Evolutionary conservation across 2,113 vertebrate species (phyloP), one percentile per base, ranked within the genome.

Genomic region (Eonycteris spelaea): DNA sequence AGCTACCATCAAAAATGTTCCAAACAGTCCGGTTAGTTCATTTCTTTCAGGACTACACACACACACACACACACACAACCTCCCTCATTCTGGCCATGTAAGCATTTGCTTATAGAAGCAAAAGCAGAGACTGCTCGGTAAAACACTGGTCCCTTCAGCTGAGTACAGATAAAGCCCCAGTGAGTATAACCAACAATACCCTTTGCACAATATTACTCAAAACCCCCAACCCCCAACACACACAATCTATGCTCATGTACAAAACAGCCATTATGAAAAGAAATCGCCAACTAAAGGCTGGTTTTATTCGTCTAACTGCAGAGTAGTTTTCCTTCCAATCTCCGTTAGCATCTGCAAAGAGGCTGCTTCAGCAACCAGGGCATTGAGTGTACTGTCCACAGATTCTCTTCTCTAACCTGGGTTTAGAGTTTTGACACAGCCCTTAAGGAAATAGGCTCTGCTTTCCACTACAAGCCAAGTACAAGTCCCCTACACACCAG

Each of bases 171-270:
- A 97, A 97, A 97, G 94, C 90, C 89, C 94, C 79, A 96, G 82
- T 94, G 95, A 97, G 94, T 95, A 95, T 53, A 93, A 89, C 95
- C 98, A 98, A 98, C 98, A 98, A 98, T 98, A 97, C 97, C 95
- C 98, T 98, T 98, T 96, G 98, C 97, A 98, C 98, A 98, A 97
- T 93, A 92, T 95, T 90, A 98, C 93, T 82, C 97, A 74, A 71
- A 90, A 74, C 95, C 97, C 92, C 95, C 98, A 93, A 95, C 96
- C 96, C 98, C 97, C 95, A 96, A 97, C 94, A 95, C 89, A 97
- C 74, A 92, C 97, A 95, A 92, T 93, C 86, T 67, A 75, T 6
- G 86, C 70, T 80, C 93, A 94, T 83, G 96, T 73, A 98, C 98
- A 98, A 97, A 98, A 98, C 97, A 96, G 97, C 97, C 96, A 97